phyloP scores from a whole-genome alignment of 2,113 vertebrate genomes.

The Meriones unguiculatus region DNA sequence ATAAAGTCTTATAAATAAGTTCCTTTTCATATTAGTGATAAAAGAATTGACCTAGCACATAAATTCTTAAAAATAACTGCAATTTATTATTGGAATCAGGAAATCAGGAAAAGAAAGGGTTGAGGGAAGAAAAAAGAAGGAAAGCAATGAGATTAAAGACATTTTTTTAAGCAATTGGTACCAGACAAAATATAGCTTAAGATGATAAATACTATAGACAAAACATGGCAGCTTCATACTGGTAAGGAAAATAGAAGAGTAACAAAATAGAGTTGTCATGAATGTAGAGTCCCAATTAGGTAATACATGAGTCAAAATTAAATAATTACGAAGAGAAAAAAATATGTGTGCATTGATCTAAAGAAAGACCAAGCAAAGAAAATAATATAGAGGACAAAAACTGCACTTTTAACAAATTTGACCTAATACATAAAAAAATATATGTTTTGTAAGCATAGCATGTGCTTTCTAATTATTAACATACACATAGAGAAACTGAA shows the following conservation, averaged over 20 bases:
- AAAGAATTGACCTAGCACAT: neutral
- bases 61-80: neutral
- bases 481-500: neutral
- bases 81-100: neutral
- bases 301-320: neutral
- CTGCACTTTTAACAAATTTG: conserved; percentile 16
- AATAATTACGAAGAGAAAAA: neutral
- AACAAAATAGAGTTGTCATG: neutral
- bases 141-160: neutral
- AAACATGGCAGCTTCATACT: neutral
- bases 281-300: neutral
- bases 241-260: neutral
- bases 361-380: neutral
- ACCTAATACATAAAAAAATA: neutral
- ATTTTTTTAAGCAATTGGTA: neutral
- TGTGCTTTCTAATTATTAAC: neutral
- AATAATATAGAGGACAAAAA: neutral
- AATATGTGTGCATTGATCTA: neutral
- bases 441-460: neutral
- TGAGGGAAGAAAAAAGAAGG: neutral
- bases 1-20: conserved; percentile 4
- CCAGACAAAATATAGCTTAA: neutral
- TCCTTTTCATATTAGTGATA: neutral
- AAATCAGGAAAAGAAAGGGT: neutral
- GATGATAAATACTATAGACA: neutral